phyloP scores from a whole-genome alignment of 1,140 invertebrate genomes.

The Chironomus tepperi region DNA sequence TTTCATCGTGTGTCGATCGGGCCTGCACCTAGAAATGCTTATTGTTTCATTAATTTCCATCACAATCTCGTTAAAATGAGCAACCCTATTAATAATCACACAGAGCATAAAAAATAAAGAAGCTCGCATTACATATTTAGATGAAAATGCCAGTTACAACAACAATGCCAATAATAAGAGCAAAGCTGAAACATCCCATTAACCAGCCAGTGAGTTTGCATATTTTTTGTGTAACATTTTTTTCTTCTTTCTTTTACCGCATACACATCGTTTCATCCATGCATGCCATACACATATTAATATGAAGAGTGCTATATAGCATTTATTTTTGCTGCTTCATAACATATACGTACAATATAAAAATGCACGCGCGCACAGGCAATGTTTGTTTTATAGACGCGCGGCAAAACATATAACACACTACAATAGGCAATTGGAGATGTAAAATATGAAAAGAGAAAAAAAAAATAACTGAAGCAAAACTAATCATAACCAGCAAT shows the following conservation, averaged over 20 bases:
- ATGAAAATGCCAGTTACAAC: background rate
- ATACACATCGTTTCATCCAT: too few species aligned
- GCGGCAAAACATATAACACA: background rate
- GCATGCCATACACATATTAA: background rate
- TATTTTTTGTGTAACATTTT: background rate
- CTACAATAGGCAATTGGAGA: background rate
- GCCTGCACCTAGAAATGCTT: too few species aligned
- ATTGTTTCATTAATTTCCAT: background rate
- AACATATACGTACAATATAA: background rate
- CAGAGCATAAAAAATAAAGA: background rate
- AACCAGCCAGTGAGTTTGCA: constrained; percentile 20
- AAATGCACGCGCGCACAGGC: background rate
- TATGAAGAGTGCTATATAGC: background rate
- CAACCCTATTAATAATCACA: constrained; percentile 6
- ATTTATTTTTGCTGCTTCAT: background rate
- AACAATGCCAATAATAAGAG: too few species aligned
- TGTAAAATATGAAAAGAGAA: too few species aligned
- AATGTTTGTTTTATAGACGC: background rate
- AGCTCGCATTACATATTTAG: background rate
- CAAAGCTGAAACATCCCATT: background rate
- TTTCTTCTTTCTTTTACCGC: background rate
- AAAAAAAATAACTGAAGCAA: background rate
- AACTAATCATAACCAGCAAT: constrained; percentile 21
- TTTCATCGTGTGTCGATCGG: too few species aligned
- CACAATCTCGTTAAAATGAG: background rate